Conservation (phyloP, 1,140 invertebrate species). For the Drosophila saltans region DNA sequence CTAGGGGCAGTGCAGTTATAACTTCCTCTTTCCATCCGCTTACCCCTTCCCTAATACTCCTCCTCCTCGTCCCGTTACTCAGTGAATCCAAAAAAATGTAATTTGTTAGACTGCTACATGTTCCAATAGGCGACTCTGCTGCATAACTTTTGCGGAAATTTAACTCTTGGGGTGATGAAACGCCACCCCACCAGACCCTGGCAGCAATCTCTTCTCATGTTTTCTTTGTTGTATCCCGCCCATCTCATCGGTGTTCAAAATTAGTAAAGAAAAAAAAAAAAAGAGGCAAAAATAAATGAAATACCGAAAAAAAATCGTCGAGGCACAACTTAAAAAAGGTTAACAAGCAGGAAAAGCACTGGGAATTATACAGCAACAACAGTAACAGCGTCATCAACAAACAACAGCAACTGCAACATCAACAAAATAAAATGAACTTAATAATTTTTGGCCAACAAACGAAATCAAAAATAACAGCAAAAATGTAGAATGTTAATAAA, state of each 20-base stretch:
- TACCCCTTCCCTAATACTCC: not conserved
- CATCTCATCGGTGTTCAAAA: slow-evolving; percentile 56
- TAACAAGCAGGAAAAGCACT: slow-evolving; percentile 67
- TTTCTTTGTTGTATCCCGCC: not conserved
- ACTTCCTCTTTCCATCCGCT: not conserved
- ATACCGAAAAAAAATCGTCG: slow-evolving; percentile 15
- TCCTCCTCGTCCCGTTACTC: slow-evolving; percentile 30
- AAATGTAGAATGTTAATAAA: slow-evolving; percentile 70
- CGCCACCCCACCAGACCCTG: slow-evolving; percentile 13
- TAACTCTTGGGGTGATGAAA: slow-evolving; percentile 49
- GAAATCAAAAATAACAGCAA: slow-evolving; percentile 26
- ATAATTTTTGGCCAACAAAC: slow-evolving; percentile 63
- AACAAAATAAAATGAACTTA: slow-evolving; percentile 56
- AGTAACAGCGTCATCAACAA: slow-evolving; percentile 17
- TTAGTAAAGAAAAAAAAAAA: slow-evolving; percentile 65
- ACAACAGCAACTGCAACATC: slow-evolving; percentile 17
- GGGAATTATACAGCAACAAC: slow-evolving; percentile 53
- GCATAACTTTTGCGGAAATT: slow-evolving; percentile 77
- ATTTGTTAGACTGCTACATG: slow-evolving; percentile 61
- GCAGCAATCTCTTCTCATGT: not conserved
- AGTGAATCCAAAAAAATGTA: slow-evolving; percentile 22
- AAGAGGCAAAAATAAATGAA: slow-evolving; percentile 36
- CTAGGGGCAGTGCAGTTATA: slow-evolving; percentile 67
- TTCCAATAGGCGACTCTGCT: slow-evolving; percentile 54
- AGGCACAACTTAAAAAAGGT: slow-evolving; percentile 70